Evolutionary conservation across 2,888 invertebrate species (phyloP).

Genomic region (Agapetus fuscipes): DNA sequence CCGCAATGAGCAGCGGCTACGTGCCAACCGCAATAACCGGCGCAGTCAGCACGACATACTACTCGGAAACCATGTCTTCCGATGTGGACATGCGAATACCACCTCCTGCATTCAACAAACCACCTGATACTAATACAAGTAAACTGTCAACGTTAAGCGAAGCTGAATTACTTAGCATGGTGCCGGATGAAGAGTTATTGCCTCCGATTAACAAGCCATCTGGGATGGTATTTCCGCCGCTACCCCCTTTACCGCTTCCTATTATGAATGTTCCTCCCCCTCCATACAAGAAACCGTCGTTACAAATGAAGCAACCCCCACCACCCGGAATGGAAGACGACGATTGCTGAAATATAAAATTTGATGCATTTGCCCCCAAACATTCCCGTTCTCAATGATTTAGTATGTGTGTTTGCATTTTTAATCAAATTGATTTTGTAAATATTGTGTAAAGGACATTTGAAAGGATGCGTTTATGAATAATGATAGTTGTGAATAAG

Average conservation of each 20-base stretch:
- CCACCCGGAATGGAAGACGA: slow-evolving; percentile 25
- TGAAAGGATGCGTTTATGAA: too few relatives aligned
- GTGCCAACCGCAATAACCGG: slow-evolving; percentile 11
- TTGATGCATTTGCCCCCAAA: neutral
- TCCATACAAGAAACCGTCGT: slow-evolving; percentile 22
- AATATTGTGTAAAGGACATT: too few relatives aligned
- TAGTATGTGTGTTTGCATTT: neutral
- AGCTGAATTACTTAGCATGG: slow-evolving; percentile 38
- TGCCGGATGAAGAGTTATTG: slow-evolving; percentile 29
- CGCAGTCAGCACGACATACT: slow-evolving; percentile 15
- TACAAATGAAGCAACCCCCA: slow-evolving; percentile 24
- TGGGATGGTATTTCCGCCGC: slow-evolving; percentile 12
- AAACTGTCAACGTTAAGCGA: slow-evolving; percentile 35
- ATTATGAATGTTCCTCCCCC: slow-evolving; percentile 11
- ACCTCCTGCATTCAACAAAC: slow-evolving; percentile 1
- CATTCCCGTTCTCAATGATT: slow-evolving; percentile 1
- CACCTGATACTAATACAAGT: slow-evolving; percentile 22
- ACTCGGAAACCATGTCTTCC: slow-evolving; percentile 4
- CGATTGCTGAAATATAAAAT: neutral
- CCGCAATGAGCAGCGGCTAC: slow-evolving; percentile 4
- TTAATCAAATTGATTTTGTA: too few relatives aligned
- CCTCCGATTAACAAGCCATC: slow-evolving; percentile 3
- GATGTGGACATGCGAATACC: slow-evolving; percentile 39
- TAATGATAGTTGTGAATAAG: too few relatives aligned
- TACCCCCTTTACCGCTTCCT: slow-evolving; percentile 11